phyloP scores from a whole-genome alignment of 2,888 invertebrate species.

The Chloromyia formosa region DNA sequence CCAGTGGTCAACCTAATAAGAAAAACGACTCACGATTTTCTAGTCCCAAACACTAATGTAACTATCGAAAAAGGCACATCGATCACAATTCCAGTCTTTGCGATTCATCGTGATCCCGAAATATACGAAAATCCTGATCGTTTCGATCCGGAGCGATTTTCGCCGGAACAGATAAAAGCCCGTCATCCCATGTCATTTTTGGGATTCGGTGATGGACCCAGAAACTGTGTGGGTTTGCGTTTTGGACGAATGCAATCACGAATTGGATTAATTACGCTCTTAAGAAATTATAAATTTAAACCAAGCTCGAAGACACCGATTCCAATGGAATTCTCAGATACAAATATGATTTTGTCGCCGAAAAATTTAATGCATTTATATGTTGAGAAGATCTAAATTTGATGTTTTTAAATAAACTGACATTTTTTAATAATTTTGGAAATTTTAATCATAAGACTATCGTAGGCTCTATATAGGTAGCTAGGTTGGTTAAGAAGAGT shows the following conservation, averaged over 20 bases:
- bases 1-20: slow-evolving; percentile 1
- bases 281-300: no score
- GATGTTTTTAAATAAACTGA: not conserved
- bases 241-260: no score
- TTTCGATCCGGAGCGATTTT: slow-evolving; percentile 69
- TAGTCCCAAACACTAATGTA: slow-evolving; percentile 56
- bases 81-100: slow-evolving; percentile 65
- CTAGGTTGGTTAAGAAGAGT: no score
- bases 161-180: slow-evolving; percentile 30
- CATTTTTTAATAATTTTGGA: no score
- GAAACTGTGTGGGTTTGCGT: no score
- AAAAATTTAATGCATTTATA: slow-evolving; percentile 56
- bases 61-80: slow-evolving; percentile 64
- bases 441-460: no score
- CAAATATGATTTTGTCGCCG: slow-evolving; percentile 53
- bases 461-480: no score
- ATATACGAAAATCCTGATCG: slow-evolving; percentile 68
- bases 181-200: no score
- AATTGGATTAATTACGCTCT: no score
- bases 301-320: slow-evolving; percentile 53
- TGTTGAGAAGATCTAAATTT: slow-evolving; percentile 51
- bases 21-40: not conserved
- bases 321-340: slow-evolving; percentile 54
- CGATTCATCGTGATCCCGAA: slow-evolving; percentile 67
- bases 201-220: no score